phyloP scores from a whole-genome alignment of 2,113 vertebrate species.

The Phocoena sinus region DNA sequence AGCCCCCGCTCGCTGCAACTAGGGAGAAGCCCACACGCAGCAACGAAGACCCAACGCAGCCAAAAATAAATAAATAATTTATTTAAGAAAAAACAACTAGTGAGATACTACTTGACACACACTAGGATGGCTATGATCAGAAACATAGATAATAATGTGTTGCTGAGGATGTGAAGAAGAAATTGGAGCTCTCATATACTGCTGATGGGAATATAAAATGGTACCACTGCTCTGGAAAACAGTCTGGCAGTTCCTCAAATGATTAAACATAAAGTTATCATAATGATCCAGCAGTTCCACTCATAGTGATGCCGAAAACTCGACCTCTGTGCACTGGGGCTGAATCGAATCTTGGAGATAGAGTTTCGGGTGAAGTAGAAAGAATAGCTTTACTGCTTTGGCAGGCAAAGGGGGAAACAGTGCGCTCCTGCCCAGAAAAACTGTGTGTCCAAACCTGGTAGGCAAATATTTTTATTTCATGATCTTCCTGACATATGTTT shows the following conservation, averaged over 20 bases:
- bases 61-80: too few relatives aligned
- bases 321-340: not conserved
- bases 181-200: not conserved
- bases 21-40: too few relatives aligned
- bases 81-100: too few relatives aligned
- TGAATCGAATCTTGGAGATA: not conserved
- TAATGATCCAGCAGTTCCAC: not conserved
- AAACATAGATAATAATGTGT: not conserved
- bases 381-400: too few relatives aligned
- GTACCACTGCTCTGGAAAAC: not conserved
- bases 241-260: not conserved
- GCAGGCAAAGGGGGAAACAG: too few relatives aligned
- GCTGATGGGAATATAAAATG: not conserved
- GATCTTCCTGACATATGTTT: not conserved
- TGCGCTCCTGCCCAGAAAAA: too few relatives aligned
- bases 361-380: not conserved
- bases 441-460: not conserved
- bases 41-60: too few relatives aligned
- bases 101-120: not conserved
- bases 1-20: too few relatives aligned
- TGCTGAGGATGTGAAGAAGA: not conserved
- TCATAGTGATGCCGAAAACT: not conserved
- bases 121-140: not conserved
- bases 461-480: not conserved
- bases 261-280: not conserved